A percentile compares a stretch with the other conserved stretches of the same genome.
Evolutionary conservation across 2,113 vertebrate genomes (phyloP).

Genomic region (Nansenia antarctica): DNA sequence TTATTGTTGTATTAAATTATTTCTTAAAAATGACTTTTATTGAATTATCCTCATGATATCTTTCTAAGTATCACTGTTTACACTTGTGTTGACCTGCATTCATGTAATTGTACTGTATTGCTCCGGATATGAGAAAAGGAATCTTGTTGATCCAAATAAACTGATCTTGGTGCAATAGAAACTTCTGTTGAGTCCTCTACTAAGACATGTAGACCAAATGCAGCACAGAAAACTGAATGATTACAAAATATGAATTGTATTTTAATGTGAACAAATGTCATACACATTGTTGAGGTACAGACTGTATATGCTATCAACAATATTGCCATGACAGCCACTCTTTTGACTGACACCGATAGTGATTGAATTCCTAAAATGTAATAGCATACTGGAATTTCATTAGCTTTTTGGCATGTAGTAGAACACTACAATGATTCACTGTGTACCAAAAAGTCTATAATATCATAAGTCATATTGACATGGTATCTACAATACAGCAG

Average conservation of each 20-base stretch:
- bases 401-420: not conserved
- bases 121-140: conserved; percentile 46
- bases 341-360: too few relatives aligned
- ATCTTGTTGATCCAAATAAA: conserved; percentile 55
- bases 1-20: conserved; percentile 16
- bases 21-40: too few relatives aligned
- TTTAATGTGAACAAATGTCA: too few relatives aligned
- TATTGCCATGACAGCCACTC: too few relatives aligned
- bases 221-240: not conserved
- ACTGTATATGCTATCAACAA: too few relatives aligned
- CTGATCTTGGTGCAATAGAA: conserved; percentile 21
- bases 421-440: not conserved
- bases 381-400: not conserved
- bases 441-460: not conserved
- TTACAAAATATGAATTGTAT: too few relatives aligned
- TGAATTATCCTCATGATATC: conserved; percentile 39
- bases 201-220: not conserved
- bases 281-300: too few relatives aligned
- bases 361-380: not conserved
- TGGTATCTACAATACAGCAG: not conserved
- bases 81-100: conserved; percentile 46
- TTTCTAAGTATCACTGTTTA: conserved; percentile 45
- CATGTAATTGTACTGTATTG: conserved; percentile 27
- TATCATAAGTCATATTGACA: not conserved
- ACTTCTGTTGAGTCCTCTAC: not conserved